Evolutionary conservation across 2,113 vertebrate species (phyloP).

Genomic region (Carlito syrichta): DNA sequence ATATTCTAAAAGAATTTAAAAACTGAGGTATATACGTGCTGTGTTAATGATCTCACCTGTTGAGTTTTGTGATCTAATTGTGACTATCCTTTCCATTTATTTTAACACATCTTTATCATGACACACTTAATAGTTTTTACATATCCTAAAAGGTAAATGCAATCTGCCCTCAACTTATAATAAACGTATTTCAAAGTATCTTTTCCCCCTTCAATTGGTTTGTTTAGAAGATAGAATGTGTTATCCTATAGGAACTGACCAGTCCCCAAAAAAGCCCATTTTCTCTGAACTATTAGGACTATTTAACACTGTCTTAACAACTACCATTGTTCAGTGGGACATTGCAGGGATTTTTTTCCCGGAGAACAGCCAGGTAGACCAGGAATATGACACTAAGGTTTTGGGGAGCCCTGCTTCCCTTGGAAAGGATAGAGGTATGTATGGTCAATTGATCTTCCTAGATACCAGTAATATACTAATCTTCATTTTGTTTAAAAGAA

Average conservation of each 20-base stretch:
- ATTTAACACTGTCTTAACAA: background rate
- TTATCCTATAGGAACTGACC: background rate
- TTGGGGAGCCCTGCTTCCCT: background rate
- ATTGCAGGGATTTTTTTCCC: background rate
- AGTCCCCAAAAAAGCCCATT: background rate
- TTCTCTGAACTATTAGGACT: background rate
- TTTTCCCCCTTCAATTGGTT: background rate
- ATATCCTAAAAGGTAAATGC: background rate
- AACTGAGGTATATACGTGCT: background rate
- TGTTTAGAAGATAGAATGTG: conserved; percentile 39
- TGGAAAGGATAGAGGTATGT: background rate
- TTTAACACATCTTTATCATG: background rate
- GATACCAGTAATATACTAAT: background rate
- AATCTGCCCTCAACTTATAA: background rate
- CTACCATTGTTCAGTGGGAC: background rate
- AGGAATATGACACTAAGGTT: background rate
- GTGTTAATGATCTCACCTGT: background rate
- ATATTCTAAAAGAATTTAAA: conserved; percentile 17
- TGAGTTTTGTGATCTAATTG: conserved; percentile 23
- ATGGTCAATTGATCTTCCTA: background rate
- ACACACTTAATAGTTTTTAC: conserved; percentile 8
- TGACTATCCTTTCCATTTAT: background rate
- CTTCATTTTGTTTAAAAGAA: background rate
- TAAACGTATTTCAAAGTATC: background rate
- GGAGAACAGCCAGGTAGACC: background rate